Evolutionary conservation across 2,888 invertebrate species (phyloP).

Genomic region (Dynastes maya): DNA sequence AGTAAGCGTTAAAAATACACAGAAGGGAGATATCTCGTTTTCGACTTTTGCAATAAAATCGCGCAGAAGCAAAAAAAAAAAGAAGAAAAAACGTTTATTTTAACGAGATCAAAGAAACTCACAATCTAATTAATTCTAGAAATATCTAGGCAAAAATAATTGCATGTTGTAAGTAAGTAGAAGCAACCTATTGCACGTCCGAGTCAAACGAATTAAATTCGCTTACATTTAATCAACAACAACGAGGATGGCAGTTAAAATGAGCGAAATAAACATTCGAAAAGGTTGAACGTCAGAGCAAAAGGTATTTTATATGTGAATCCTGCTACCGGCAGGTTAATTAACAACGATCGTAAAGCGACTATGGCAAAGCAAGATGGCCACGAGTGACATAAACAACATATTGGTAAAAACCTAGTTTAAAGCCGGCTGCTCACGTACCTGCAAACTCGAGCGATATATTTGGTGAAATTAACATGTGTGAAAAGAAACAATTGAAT

Average conservation of each 20-base stretch:
- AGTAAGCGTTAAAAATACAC: not conserved
- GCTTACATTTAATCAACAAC: slow-evolving; percentile 15
- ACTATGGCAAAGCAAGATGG: not conserved
- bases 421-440: too few relatives aligned
- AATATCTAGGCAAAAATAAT: slow-evolving; percentile 4
- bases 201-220: not conserved
- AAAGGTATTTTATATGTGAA: not conserved
- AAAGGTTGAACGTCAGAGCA: not conserved
- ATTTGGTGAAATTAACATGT: too few relatives aligned
- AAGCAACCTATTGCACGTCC: too few relatives aligned
- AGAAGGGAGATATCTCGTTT: not conserved
- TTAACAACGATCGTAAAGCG: not conserved
- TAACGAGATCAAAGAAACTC: slow-evolving; percentile 14
- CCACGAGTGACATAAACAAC: not conserved
- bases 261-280: not conserved
- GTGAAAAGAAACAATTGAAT: too few relatives aligned
- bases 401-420: slow-evolving; percentile 8
- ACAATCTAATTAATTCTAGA: slow-evolving; percentile 27
- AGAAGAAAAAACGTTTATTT: slow-evolving; percentile 18
- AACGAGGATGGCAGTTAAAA: not conserved
- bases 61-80: not conserved
- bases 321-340: not conserved
- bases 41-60: slow-evolving; percentile 6
- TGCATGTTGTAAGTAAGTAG: too few relatives aligned
- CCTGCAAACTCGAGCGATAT: not conserved